Percentiles rank a stretch among this genome's conserved stretches.
These are phyloP conservation scores for Chrysomela aeneicollis DNA, from an alignment of 2,888 invertebrate species.

Conservation along the genomic window DNA sequence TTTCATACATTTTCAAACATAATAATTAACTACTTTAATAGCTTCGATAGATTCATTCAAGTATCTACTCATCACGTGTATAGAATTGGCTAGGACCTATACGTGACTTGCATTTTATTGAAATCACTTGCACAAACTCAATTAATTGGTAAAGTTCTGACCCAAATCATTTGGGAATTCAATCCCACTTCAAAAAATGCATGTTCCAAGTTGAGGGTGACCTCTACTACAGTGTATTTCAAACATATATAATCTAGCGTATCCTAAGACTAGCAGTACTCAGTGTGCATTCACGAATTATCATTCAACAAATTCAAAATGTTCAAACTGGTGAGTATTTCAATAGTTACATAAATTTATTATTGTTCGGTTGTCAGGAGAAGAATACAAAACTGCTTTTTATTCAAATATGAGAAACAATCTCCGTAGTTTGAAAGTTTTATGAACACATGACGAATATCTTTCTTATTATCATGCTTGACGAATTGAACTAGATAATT, in stretches of 20 bases:
- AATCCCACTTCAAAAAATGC: background rate
- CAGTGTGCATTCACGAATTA: background rate
- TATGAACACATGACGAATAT: no score
- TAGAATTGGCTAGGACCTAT: background rate
- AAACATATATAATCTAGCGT: background rate
- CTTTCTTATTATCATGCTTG: no score
- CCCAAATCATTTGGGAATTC: background rate
- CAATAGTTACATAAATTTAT: background rate
- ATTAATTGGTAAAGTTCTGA: background rate
- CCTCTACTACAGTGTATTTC: background rate
- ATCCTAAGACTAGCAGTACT: background rate
- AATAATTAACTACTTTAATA: no score
- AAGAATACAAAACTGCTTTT: no score
- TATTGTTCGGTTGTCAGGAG: no score
- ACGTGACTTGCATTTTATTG: background rate
- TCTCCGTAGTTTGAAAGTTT: no score
- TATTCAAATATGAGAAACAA: no score
- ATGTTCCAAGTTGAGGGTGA: background rate
- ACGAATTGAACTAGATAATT: no score
- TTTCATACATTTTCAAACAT: no score
- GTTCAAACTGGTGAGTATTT: slow-evolving; percentile 17
- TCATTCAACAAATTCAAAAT: background rate
- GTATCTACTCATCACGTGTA: background rate
- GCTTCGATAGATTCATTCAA: background rate
- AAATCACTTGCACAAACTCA: background rate